phyloP scores from a whole-genome alignment of 30 jellyfish, hydroid and myxozoan species.

The Clytia hemisphaerica region DNA sequence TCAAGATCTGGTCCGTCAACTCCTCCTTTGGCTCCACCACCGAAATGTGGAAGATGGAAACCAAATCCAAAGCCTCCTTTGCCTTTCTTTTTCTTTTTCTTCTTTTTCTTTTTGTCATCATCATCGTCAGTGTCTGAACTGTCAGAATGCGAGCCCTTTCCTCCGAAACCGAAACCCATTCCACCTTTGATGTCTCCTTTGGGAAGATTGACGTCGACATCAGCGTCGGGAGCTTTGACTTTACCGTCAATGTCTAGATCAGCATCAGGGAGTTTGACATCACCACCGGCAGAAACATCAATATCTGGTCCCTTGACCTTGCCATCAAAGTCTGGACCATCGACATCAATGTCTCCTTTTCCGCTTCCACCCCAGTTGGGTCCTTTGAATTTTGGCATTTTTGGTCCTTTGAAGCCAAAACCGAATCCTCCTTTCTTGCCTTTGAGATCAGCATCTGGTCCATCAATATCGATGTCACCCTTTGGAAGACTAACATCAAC shows the following conservation, averaged over 20 bases:
- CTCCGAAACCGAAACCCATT: slow-evolving; percentile 7
- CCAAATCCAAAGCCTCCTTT: slow-evolving; percentile 24
- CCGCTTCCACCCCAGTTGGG: slow-evolving; percentile 35
- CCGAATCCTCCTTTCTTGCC: slow-evolving; percentile 35
- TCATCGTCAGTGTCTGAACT: slow-evolving; percentile 14
- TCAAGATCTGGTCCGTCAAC: slow-evolving; percentile 17
- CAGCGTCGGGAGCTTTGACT: slow-evolving; percentile 18
- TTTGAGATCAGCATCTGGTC: slow-evolving; percentile 11
- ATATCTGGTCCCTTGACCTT: slow-evolving; percentile 17
- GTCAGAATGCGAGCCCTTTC: slow-evolving; percentile 12
- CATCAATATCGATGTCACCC: background rate
- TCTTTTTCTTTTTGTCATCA: slow-evolving; percentile 3
- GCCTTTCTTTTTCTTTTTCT: background rate
- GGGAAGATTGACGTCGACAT: slow-evolving; percentile 14
- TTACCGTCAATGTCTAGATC: too few relatives aligned
- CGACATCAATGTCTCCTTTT: slow-evolving; percentile 26
- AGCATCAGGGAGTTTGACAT: background rate
- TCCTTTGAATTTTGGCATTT: slow-evolving; percentile 1
- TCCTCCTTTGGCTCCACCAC: slow-evolving; percentile 28
- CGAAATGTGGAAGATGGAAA: slow-evolving; percentile 16
- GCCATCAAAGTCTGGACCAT: slow-evolving; percentile 7
- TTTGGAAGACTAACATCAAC: slow-evolving; percentile 17
- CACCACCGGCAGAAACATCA: slow-evolving; percentile 16
- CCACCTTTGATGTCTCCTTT: slow-evolving; percentile 13
- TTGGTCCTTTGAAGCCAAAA: too few relatives aligned